These are phyloP conservation scores for Odontothrips loti DNA, from an alignment of 2,888 invertebrate genomes.

Conservation along the genomic window DNA sequence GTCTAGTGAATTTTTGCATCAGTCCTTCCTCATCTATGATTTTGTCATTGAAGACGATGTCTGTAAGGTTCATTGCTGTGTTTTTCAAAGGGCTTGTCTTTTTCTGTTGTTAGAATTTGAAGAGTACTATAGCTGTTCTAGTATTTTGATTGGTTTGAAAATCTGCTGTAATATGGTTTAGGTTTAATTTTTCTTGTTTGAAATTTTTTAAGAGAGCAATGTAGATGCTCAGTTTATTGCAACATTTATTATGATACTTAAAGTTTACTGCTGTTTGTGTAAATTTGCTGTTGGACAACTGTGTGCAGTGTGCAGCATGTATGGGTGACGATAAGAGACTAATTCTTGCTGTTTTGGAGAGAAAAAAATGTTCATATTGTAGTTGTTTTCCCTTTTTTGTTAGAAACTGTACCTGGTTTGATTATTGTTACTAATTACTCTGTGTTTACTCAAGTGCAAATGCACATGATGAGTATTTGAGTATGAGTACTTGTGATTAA, in stretches of 20 bases:
- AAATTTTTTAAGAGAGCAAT: background rate
- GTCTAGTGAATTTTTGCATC: too few species aligned
- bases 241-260: background rate
- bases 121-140: too few species aligned
- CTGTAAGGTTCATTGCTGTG: too few species aligned
- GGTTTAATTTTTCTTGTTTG: background rate
- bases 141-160: too few species aligned
- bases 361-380: background rate
- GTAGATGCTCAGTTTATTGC: background rate
- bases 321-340: background rate
- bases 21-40: too few species aligned
- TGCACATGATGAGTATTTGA: background rate
- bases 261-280: background rate
- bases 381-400: background rate
- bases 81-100: too few species aligned
- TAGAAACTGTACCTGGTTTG: constrained; percentile 21
- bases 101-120: too few species aligned
- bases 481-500: background rate
- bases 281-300: background rate
- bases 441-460: background rate
- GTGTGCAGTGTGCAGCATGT: background rate
- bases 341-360: background rate
- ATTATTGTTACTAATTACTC: background rate
- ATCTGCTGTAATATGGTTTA: too few species aligned
- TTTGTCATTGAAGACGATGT: too few species aligned